Evolutionary conservation across 2,797 vertebrate species (phyloP).

Genomic region (Hafferia zeledoni): DNA sequence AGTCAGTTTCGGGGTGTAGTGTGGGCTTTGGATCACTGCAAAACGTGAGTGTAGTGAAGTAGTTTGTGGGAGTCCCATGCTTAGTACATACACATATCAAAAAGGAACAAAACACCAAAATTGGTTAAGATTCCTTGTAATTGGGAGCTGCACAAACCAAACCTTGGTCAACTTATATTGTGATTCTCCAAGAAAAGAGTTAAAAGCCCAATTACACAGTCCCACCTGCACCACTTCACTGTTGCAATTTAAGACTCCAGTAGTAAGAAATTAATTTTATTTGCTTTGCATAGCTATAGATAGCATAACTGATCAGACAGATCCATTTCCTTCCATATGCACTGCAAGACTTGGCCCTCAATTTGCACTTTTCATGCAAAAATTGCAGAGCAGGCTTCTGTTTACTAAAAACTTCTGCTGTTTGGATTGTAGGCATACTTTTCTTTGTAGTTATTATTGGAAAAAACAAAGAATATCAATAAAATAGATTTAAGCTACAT

Average conservation of each 20-base stretch:
- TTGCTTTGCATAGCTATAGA: neutral
- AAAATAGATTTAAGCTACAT: neutral
- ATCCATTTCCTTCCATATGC: neutral
- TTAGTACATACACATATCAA: neutral
- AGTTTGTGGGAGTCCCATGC: neutral
- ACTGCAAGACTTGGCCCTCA: neutral
- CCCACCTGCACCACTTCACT: neutral
- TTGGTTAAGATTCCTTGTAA: neutral
- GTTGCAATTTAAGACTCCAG: neutral
- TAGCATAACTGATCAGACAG: neutral
- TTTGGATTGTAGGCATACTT: neutral
- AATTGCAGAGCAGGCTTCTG: neutral
- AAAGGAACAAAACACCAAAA: neutral
- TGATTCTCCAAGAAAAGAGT: neutral
- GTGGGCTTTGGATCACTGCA: neutral
- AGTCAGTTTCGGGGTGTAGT: neutral
- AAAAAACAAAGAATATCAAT: neutral
- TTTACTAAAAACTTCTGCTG: neutral
- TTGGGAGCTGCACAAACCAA: neutral
- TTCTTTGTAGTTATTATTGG: neutral
- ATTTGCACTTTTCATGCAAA: neutral
- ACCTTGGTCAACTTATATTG: neutral
- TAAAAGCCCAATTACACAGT: neutral
- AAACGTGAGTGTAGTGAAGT: neutral
- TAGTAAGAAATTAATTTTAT: neutral